A percentile compares a stretch with the other conserved stretches of the same genome.
Evolutionary conservation across 2,113 vertebrate genomes (phyloP).

Genomic region (Trogon melanurus): DNA sequence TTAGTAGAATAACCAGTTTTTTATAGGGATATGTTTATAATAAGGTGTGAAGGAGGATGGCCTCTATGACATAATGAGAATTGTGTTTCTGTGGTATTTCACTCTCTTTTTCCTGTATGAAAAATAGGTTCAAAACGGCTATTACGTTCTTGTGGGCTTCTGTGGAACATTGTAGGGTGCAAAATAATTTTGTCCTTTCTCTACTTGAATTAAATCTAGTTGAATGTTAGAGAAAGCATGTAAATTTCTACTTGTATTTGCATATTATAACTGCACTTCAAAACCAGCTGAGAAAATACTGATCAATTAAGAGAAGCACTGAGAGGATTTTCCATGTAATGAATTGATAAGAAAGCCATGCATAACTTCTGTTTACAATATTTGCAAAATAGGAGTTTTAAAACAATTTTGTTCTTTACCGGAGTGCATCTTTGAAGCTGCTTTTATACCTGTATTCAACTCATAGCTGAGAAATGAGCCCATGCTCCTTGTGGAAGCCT

Average conservation of each 20-base stretch:
- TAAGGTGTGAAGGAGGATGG: neutral
- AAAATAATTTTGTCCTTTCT: neutral
- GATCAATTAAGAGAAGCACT: neutral
- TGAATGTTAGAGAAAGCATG: neutral
- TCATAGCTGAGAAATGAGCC: neutral
- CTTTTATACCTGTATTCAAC: neutral
- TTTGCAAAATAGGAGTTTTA: neutral
- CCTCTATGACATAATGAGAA: neutral
- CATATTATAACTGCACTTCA: neutral
- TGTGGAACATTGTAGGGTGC: neutral
- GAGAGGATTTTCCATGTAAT: neutral
- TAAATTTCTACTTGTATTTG: neutral
- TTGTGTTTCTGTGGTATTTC: neutral
- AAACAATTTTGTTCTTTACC: neutral
- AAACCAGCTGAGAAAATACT: neutral
- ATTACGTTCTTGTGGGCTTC: neutral
- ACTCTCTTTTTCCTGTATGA: neutral
- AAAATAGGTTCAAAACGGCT: neutral
- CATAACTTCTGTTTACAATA: neutral
- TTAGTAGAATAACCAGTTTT: neutral
- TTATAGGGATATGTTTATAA: neutral
- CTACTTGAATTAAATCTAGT: neutral
- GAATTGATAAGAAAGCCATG: neutral
- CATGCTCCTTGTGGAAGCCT: neutral
- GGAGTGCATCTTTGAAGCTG: neutral